These are phyloP conservation scores for Beroe forskalii DNA, from an alignment of 37 sponge, comb jelly and placozoan genomes.

Conservation along the genomic window DNA sequence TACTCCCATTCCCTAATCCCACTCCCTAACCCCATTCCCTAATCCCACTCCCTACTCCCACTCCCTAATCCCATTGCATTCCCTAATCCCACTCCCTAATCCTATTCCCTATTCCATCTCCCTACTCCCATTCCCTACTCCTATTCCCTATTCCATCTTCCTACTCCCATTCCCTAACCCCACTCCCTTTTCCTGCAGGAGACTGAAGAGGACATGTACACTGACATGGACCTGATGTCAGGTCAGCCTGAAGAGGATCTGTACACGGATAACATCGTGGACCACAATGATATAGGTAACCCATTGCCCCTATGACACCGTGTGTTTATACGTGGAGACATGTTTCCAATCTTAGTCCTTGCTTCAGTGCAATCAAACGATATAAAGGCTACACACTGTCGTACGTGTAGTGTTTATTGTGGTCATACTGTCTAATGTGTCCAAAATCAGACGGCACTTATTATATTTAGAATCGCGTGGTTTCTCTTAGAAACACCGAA, in stretches of 20 bases:
- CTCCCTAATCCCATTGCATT: background rate
- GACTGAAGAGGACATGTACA: conserved; percentile 15
- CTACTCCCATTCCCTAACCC: background rate
- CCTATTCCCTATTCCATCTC: background rate
- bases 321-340: too few species aligned
- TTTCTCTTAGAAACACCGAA: too few species aligned
- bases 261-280: conserved; percentile 15
- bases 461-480: too few species aligned
- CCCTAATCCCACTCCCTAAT: background rate
- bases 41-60: background rate
- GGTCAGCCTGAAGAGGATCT: background rate
- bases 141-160: background rate
- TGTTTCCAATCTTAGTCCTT: too few species aligned
- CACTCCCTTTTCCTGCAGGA: conserved; percentile 1
- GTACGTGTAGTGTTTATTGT: too few species aligned
- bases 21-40: background rate
- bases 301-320: too few species aligned
- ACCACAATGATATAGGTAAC: conserved; percentile 28
- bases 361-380: too few species aligned
- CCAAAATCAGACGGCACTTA: too few species aligned
- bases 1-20: background rate
- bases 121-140: background rate
- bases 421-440: too few species aligned
- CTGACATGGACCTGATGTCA: background rate
- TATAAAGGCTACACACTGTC: too few species aligned